Conservation (phyloP, 2,888 invertebrate genomes). For the Hemicrepidius hirtus region DNA sequence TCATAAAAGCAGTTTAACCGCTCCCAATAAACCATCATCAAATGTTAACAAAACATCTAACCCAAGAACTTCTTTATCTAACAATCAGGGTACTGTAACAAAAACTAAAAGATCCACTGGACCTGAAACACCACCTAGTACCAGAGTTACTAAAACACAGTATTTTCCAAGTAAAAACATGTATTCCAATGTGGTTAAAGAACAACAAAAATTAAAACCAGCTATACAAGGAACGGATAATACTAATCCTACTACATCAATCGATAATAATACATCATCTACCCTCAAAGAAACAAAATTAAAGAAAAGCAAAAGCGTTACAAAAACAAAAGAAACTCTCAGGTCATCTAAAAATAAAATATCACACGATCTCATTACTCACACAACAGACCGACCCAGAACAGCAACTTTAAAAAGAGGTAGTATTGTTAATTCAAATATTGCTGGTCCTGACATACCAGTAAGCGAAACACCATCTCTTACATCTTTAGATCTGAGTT, state of each 20-base stretch:
- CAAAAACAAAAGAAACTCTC: slow-evolving; percentile 2
- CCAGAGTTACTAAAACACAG: slow-evolving; percentile 65
- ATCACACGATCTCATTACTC: not conserved
- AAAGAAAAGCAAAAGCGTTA: not conserved
- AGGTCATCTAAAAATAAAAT: not conserved
- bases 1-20: not conserved
- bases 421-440: slow-evolving; percentile 67
- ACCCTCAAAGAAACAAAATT: not conserved
- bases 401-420: slow-evolving; percentile 69
- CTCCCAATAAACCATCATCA: not conserved
- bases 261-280: too few relatives aligned
- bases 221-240: not conserved
- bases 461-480: slow-evolving; percentile 58
- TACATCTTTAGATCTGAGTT: slow-evolving; percentile 35
- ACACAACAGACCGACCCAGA: slow-evolving; percentile 65
- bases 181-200: slow-evolving; percentile 63
- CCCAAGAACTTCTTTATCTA: not conserved
- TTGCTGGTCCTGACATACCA: slow-evolving; percentile 63
- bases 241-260: too few relatives aligned
- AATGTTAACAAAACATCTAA: not conserved
- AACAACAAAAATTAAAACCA: slow-evolving; percentile 52
- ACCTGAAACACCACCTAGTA: slow-evolving; percentile 59
- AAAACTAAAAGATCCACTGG: slow-evolving; percentile 28
- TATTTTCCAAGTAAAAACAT: slow-evolving; percentile 69
- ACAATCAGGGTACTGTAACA: not conserved